These are phyloP conservation scores for Heliconius nattereri DNA, from an alignment of 1,140 invertebrate genomes.

Conservation along the genomic window DNA sequence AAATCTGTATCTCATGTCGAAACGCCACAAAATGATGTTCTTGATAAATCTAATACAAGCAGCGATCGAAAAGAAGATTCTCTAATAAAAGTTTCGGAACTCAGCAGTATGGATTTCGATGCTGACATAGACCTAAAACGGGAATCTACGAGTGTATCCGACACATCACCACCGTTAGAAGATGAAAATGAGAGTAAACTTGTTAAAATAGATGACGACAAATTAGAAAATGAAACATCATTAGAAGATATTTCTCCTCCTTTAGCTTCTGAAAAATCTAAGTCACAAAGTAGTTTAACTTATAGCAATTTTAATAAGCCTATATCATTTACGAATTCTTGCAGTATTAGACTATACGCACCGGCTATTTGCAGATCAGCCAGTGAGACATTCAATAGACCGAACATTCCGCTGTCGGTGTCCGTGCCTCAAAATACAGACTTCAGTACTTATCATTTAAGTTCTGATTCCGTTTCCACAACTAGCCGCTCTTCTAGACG, in stretches of 20 bases:
- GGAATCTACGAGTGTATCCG: constrained; percentile 45
- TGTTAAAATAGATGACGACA: constrained; percentile 21
- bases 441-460: constrained; percentile 48
- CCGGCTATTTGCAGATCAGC: constrained; percentile 67
- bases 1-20: constrained; percentile 19
- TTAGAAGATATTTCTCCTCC: constrained; percentile 52
- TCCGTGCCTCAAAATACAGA: constrained; percentile 47
- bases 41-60: constrained; percentile 29
- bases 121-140: constrained; percentile 37
- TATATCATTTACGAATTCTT: constrained; percentile 43
- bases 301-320: constrained; percentile 45
- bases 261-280: constrained; percentile 54
- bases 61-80: constrained; percentile 35
- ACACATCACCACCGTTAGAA: constrained; percentile 50
- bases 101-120: constrained; percentile 27
- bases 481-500: constrained; percentile 45
- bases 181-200: constrained; percentile 26
- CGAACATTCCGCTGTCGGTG: constrained; percentile 45
- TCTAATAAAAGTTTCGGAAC: constrained; percentile 20
- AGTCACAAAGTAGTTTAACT: constrained; percentile 48
- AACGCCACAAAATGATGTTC: constrained; percentile 13
- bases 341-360: constrained; percentile 57
- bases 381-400: constrained; percentile 58
- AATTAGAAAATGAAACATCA: constrained; percentile 39
- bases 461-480: constrained; percentile 55